These are phyloP conservation scores for Ophion ventricosus DNA, from an alignment of 2,888 invertebrate species.

Conservation along the genomic window DNA sequence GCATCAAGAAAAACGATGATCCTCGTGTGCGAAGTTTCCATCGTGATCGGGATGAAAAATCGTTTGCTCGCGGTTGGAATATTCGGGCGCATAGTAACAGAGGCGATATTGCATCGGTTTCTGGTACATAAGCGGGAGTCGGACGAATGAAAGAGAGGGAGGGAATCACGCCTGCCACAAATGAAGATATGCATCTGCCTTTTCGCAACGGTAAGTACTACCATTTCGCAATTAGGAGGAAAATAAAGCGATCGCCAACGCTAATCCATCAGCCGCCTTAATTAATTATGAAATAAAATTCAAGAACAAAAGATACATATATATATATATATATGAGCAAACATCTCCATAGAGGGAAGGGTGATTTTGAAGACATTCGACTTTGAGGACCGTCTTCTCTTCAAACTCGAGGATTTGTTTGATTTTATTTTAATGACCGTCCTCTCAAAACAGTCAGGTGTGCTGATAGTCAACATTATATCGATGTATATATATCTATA, in stretches of 20 bases:
- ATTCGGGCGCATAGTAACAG: constrained; percentile 40
- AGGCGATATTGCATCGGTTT: constrained; percentile 12
- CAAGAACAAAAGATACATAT: constrained; percentile 45
- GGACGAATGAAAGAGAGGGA: not conserved
- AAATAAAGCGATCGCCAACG: constrained; percentile 74
- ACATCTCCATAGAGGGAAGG: not conserved
- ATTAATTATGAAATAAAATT: constrained; percentile 66
- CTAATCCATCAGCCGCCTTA: constrained; percentile 57
- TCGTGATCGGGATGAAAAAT: too few species aligned
- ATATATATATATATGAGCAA: constrained; percentile 21
- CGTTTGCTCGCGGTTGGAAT: not conserved
- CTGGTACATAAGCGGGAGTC: not conserved
- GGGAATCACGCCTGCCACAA: constrained; percentile 34
- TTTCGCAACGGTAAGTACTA: constrained; percentile 73
- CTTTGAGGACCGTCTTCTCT: too few species aligned
- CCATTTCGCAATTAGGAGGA: constrained; percentile 77
- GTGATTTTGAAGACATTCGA: too few species aligned
- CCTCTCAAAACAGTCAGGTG: too few species aligned
- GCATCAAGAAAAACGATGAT: too few species aligned
- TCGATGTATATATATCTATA: too few species aligned
- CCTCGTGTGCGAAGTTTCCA: too few species aligned
- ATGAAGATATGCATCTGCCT: constrained; percentile 57
- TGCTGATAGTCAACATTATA: too few species aligned
- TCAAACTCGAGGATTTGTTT: too few species aligned
- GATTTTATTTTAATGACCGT: too few species aligned